Percentiles rank a stretch among this genome's conserved stretches.
phyloP scores from a whole-genome alignment of 2,888 invertebrate species.

The Deilephila elpenor region DNA sequence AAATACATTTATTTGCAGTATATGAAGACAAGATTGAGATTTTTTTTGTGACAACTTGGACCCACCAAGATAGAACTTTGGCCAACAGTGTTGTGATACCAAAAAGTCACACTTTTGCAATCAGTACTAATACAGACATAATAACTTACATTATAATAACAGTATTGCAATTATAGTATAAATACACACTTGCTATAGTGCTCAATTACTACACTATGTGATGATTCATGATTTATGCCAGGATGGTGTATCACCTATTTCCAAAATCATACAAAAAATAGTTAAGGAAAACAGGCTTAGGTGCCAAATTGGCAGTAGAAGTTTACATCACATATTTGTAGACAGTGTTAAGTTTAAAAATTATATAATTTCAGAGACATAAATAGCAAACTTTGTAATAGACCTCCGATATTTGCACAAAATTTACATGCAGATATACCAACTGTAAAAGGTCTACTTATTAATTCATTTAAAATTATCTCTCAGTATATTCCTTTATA shows the following conservation, averaged over 20 bases:
- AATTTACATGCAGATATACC: neutral
- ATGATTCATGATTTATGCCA: neutral
- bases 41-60: neutral
- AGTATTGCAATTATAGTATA: slow-evolving; percentile 1
- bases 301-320: too few species aligned
- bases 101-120: neutral
- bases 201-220: neutral
- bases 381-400: neutral
- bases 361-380: too few species aligned
- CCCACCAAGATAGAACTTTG: neutral
- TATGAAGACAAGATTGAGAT: neutral
- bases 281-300: too few species aligned
- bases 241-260: too few species aligned
- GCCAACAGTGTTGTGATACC: neutral
- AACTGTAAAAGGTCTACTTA: neutral
- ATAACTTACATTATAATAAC: neutral
- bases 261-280: too few species aligned
- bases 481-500: slow-evolving; percentile 9
- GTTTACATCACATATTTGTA: too few species aligned
- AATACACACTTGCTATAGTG: neutral
- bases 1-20: neutral
- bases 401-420: too few species aligned
- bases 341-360: too few species aligned
- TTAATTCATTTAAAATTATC: neutral
- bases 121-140: neutral